These are phyloP conservation scores for Lysandra bellargus DNA, from an alignment of 2,888 invertebrate genomes.

Conservation along the genomic window DNA sequence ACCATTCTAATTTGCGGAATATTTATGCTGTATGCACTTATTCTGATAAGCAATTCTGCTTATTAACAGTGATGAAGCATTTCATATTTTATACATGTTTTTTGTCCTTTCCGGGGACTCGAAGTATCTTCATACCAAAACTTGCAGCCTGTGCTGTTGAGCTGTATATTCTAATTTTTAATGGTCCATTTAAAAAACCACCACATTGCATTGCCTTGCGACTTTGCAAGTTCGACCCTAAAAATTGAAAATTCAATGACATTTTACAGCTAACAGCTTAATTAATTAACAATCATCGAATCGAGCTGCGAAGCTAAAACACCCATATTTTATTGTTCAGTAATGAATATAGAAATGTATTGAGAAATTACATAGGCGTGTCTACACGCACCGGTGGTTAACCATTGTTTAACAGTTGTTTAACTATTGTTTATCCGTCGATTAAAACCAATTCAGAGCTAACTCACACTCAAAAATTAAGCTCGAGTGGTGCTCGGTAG, in stretches of 20 bases:
- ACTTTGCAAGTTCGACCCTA: background rate
- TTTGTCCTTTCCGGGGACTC: too few species aligned
- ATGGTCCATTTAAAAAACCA: background rate
- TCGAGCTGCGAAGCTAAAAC: background rate
- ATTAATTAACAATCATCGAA: slow-evolving; percentile 10
- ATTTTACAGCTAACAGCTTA: background rate
- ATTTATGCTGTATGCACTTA: background rate
- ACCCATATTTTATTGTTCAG: slow-evolving; percentile 38
- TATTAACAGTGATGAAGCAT: too few species aligned
- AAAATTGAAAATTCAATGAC: background rate
- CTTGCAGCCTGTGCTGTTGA: too few species aligned
- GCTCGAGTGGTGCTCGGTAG: slow-evolving; percentile 67
- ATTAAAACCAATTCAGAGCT: slow-evolving; percentile 78
- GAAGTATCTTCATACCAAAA: too few species aligned
- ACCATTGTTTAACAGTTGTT: slow-evolving; percentile 43
- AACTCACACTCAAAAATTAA: slow-evolving; percentile 78
- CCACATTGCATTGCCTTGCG: background rate
- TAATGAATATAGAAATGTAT: slow-evolving; percentile 40
- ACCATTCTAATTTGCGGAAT: background rate
- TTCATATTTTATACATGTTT: too few species aligned
- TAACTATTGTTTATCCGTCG: slow-evolving; percentile 76
- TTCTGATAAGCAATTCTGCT: too few species aligned
- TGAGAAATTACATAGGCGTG: slow-evolving; percentile 67
- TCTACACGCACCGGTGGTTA: slow-evolving; percentile 61
- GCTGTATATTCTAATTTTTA: background rate